Percentiles rank a stretch among this genome's conserved stretches.
Conservation (phyloP, 2,113 vertebrate genomes). For the Oceanodroma tethys region DNA sequence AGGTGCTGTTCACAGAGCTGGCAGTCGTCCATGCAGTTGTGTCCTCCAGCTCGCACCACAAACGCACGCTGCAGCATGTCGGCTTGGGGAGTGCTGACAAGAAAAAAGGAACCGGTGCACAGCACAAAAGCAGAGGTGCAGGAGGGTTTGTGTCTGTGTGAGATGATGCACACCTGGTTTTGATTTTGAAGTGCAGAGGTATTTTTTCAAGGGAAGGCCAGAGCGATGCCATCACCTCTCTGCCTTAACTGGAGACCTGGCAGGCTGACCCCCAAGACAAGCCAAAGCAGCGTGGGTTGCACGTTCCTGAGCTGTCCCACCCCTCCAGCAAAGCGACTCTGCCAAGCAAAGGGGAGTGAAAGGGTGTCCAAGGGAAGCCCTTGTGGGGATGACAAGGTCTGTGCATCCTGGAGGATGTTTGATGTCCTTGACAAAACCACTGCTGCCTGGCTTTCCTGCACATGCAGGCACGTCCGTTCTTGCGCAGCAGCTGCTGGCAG, state of each 20-base stretch:
- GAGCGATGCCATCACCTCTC: neutral
- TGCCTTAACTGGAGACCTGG: neutral
- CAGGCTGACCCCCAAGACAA: neutral
- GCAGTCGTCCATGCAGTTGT: accelerated
- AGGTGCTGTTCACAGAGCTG: neutral
- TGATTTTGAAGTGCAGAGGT: neutral
- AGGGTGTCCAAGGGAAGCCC: neutral
- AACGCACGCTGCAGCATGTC: accelerated
- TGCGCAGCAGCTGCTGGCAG: neutral
- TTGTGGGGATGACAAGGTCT: neutral
- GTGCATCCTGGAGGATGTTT: neutral
- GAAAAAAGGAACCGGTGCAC: neutral
- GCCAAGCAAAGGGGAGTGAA: neutral
- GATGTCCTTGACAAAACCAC: neutral
- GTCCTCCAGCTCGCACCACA: neutral
- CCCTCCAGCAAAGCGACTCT: neutral
- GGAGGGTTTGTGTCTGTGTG: neutral
- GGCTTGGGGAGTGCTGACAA: neutral
- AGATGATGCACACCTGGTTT: neutral
- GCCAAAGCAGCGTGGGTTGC: accelerated
- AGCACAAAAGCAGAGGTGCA: neutral
- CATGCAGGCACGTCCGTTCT: neutral
- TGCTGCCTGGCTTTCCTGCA: neutral
- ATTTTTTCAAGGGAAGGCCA: neutral
- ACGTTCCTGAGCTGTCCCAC: neutral